Percentiles rank a stretch among this genome's conserved stretches.
These are phyloP conservation scores for Himantopus leucocephalus DNA, from an alignment of 2,113 vertebrate genomes.

Conservation along the genomic window DNA sequence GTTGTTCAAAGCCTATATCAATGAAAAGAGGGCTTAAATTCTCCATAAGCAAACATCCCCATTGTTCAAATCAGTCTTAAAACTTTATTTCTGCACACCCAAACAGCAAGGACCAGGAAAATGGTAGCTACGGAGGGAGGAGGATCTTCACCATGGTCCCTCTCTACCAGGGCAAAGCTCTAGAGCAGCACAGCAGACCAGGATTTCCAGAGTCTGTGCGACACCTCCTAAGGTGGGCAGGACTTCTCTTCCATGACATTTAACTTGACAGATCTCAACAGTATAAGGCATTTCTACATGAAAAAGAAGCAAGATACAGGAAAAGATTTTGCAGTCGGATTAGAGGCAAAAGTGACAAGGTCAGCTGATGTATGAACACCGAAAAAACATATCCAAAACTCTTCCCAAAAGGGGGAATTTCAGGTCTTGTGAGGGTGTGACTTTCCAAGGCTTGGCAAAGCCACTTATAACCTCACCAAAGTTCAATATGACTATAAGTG, in stretches of 20 bases:
- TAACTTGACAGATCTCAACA: not conserved
- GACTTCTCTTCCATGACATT: not conserved
- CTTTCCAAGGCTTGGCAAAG: slow-evolving; percentile 19
- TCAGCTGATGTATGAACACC: not conserved
- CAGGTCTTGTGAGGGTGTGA: not conserved
- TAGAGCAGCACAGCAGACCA: not conserved
- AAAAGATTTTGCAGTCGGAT: not conserved
- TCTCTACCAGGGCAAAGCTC: not conserved
- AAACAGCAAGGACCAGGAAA: not conserved
- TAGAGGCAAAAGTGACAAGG: not conserved
- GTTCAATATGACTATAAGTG: slow-evolving; percentile 36
- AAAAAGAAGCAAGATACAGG: not conserved
- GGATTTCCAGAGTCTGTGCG: not conserved
- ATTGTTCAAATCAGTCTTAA: not conserved
- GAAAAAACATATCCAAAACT: not conserved
- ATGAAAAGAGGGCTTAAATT: not conserved
- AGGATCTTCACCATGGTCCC: not conserved
- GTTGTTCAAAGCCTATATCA: not conserved
- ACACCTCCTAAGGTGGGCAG: not conserved
- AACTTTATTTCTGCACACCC: not conserved
- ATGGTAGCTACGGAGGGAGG: accelerated
- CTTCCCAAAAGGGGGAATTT: not conserved
- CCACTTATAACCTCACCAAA: slow-evolving; percentile 46
- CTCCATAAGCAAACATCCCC: not conserved
- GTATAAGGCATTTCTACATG: not conserved